phyloP scores from a whole-genome alignment of 2,797 vertebrate species.

The Scolopax rusticola region DNA sequence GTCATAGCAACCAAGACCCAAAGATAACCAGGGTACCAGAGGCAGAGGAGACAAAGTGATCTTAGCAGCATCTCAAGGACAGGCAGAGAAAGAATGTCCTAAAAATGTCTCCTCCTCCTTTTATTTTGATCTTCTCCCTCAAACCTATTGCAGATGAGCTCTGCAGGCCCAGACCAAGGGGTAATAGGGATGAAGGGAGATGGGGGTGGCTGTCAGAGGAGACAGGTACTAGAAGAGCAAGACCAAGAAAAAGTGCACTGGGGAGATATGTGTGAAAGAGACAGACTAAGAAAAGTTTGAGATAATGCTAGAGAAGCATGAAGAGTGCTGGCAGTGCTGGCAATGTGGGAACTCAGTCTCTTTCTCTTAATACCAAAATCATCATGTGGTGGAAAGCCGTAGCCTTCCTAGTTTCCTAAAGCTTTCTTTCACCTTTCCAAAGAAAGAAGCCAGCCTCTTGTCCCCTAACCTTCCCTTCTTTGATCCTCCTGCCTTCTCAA shows the following conservation, averaged over 20 bases:
- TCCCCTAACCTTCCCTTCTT: background rate
- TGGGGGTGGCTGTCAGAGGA: background rate
- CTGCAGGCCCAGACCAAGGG: background rate
- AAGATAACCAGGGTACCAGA: conserved; percentile 68
- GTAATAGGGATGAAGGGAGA: background rate
- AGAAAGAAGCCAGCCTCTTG: background rate
- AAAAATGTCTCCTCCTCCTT: background rate
- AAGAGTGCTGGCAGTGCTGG: background rate
- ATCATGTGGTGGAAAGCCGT: background rate
- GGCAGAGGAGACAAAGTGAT: conserved; percentile 52
- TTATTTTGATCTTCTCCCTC: background rate
- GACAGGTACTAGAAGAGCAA: background rate
- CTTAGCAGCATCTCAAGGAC: conserved; percentile 61
- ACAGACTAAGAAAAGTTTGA: background rate
- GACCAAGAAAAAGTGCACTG: background rate
- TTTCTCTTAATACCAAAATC: background rate
- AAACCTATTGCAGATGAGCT: background rate
- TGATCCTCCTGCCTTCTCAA: background rate
- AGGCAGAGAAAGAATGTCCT: background rate
- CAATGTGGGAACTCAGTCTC: background rate
- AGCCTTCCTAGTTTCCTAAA: background rate
- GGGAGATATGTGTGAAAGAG: background rate
- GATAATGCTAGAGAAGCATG: background rate
- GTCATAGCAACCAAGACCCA: conserved; percentile 69
- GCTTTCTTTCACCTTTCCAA: background rate